Percentiles rank a stretch among this genome's conserved stretches.
Evolutionary conservation across 2,113 vertebrate genomes (phyloP).

Genomic region (Ailuropoda melanoleuca): DNA sequence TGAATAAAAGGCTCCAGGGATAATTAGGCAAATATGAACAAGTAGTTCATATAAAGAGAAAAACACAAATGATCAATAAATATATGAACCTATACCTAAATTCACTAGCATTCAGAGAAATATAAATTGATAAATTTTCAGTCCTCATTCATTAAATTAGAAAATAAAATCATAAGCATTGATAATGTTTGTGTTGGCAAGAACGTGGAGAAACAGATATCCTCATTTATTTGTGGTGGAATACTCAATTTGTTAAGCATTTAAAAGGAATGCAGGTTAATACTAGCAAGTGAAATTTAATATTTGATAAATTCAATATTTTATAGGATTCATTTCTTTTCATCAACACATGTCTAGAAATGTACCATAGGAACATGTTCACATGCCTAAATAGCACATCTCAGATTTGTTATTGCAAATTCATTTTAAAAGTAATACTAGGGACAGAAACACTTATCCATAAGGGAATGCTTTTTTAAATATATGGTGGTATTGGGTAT

Average conservation of each 20-base stretch:
- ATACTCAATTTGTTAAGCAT: background rate
- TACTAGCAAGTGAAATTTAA: background rate
- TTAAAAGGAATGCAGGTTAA: background rate
- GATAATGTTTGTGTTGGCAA: background rate
- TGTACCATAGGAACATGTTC: background rate
- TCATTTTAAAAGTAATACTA: background rate
- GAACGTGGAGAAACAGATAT: background rate
- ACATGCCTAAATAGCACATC: background rate
- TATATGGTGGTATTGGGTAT: background rate
- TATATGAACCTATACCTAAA: background rate
- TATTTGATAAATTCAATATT: background rate
- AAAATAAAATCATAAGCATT: background rate
- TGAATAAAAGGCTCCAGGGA: background rate
- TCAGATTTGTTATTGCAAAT: background rate
- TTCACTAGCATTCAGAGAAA: background rate
- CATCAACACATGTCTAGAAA: background rate
- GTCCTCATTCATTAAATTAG: background rate
- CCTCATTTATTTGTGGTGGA: background rate
- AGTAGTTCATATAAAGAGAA: background rate
- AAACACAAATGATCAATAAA: background rate
- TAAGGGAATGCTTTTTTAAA: background rate
- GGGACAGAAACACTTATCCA: background rate
- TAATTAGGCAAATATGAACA: background rate
- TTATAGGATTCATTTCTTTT: background rate
- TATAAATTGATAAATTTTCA: background rate